Evolutionary conservation across 2,113 vertebrate genomes (phyloP), one percentile per base, ranked within the genome.

Genomic region (Ophthalmolycus amberensis): DNA sequence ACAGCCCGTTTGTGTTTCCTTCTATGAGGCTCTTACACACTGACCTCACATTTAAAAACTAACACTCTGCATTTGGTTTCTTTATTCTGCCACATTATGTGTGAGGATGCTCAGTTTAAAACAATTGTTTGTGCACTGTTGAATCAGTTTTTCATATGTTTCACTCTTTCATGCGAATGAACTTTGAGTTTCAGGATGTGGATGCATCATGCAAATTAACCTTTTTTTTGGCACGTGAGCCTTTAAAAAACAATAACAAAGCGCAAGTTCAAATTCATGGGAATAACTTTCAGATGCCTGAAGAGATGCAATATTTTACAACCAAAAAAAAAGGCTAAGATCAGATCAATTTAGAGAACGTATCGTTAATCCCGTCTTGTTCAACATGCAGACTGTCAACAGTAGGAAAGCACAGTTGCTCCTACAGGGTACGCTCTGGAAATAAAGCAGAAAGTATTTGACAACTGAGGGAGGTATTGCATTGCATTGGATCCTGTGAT

Each of bases 401-500:
- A 72, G 46, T 0, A 20, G 6, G 27, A 60, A 54, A 54, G 34
- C 27, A 46, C 42, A 62, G 9, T 52, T 44, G 27, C 15, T 58
- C 59, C 44, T 34, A 42, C 64, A 38, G 67, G 15, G 3, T 8
- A 32, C 4, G 64, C 73, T 58, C 37, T 63, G 32, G n/a, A 42
- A 65, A 48, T 20, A 46, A 22, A 59, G 34, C 40, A 27, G 18
- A 29, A 16, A 0, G 1, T 18, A 18, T 66, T 44, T 44, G 3
- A 62, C 65, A n/a, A 79, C 27, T 6, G 25, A 11, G 22, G 32
- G 22, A 29, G 65, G 56, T 22, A 60, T 42, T 65, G 48, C 37
- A 59, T 25, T 77, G 71, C 71, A 84, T 50, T 59, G 62, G 34
- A 20, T 29, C 40, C 67, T 59, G 29, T 18, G 6, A 37, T 63